These are phyloP conservation scores for Arothron firmamentum DNA, from an alignment of 2,113 vertebrate species.

Conservation along the genomic window DNA sequence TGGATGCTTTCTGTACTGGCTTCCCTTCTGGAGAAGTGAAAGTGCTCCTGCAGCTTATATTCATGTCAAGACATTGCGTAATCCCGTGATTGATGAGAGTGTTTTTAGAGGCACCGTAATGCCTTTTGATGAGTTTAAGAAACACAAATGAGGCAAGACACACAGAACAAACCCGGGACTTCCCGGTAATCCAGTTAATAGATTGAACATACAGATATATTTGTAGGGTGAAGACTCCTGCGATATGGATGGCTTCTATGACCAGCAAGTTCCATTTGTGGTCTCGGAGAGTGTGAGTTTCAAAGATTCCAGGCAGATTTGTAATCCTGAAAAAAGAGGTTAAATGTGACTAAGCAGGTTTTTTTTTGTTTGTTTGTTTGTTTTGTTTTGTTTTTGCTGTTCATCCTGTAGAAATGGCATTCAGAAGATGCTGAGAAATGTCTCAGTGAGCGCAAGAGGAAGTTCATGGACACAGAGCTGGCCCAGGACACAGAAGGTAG, in stretches of 20 bases:
- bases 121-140: background rate
- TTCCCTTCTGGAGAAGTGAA: background rate
- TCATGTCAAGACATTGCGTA: slow-evolving; percentile 11
- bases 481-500: slow-evolving; percentile 96
- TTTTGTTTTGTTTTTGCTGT: background rate
- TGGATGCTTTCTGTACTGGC: background rate
- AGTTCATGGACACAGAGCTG: slow-evolving; percentile 88
- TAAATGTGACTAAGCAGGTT: background rate
- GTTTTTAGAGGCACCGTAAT: slow-evolving; percentile 13
- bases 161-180: background rate
- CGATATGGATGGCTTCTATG: slow-evolving; percentile 92
- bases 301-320: background rate
- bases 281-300: slow-evolving; percentile 84
- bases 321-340: background rate
- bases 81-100: background rate
- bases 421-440: slow-evolving; percentile 73
- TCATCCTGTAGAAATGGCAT: slow-evolving; percentile 60
- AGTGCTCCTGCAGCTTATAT: background rate
- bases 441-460: slow-evolving; percentile 84
- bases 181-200: too few relatives aligned
- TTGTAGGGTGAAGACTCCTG: slow-evolving; percentile 45
- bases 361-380: background rate
- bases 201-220: background rate
- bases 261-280: slow-evolving; percentile 93
- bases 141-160: background rate